Evolutionary conservation across 2,888 invertebrate genomes (phyloP).

Genomic region (Stenichneumon culpator): DNA sequence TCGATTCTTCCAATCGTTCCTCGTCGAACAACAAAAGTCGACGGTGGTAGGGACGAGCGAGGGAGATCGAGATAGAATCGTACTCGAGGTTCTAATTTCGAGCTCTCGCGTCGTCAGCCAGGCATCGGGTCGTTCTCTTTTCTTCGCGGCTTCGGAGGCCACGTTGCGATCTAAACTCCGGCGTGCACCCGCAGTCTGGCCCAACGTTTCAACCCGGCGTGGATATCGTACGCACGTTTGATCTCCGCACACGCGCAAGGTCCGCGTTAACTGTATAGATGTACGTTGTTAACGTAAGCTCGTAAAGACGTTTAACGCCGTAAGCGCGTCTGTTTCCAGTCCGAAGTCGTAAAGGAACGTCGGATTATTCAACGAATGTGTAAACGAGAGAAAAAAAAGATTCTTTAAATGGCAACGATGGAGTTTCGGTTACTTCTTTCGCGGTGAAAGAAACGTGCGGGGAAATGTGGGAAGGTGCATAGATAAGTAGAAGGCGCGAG

Average conservation of each 20-base stretch:
- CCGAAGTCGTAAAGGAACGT: slow-evolving; percentile 16
- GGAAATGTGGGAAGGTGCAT: background rate
- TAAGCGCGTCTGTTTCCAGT: slow-evolving; percentile 20
- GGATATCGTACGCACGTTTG: background rate
- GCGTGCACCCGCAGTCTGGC: slow-evolving; percentile 35
- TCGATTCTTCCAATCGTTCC: slow-evolving; percentile 42
- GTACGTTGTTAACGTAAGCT: slow-evolving; percentile 38
- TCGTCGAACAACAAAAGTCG: slow-evolving; percentile 7
- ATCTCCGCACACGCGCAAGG: background rate
- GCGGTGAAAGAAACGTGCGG: background rate
- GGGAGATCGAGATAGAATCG: slow-evolving; percentile 35
- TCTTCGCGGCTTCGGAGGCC: slow-evolving; percentile 32
- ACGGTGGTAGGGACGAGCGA: background rate
- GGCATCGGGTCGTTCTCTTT: slow-evolving; percentile 47
- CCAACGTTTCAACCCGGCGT: slow-evolving; percentile 18
- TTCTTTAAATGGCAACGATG: background rate
- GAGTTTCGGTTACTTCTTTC: background rate
- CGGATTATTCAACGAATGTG: slow-evolving; percentile 3
- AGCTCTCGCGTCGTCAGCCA: slow-evolving; percentile 38
- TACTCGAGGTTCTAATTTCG: slow-evolving; percentile 63
- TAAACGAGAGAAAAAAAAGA: background rate
- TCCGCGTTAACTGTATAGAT: background rate
- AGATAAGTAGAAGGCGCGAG: no score
- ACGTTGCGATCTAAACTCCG: background rate
- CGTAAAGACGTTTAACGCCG: slow-evolving; percentile 28